These are phyloP conservation scores for Philotrypesis tridentata DNA, from an alignment of 1,140 invertebrate species.

Conservation along the genomic window DNA sequence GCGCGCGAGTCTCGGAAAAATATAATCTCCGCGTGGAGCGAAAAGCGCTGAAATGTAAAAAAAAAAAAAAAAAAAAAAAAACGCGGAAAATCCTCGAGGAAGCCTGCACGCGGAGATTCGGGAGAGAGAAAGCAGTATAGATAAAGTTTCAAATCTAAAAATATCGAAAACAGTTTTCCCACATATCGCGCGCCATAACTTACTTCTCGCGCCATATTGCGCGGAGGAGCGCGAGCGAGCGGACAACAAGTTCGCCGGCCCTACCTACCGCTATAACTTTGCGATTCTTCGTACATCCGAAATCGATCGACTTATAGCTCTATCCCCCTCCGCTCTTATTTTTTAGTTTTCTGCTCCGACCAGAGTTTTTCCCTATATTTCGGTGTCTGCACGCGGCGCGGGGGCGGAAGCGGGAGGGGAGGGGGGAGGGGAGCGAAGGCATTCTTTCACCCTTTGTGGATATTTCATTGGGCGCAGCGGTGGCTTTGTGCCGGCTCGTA, in stretches of 20 bases:
- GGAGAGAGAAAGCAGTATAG: neutral
- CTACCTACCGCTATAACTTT: slow-evolving; percentile 42
- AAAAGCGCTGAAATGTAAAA: slow-evolving; percentile 42
- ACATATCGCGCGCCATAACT: slow-evolving; percentile 42
- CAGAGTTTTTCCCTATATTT: slow-evolving; percentile 23
- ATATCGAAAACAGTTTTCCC: slow-evolving; percentile 49
- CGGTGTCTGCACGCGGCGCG: neutral
- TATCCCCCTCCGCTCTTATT: neutral
- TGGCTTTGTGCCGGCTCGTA: slow-evolving; percentile 22
- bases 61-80: neutral
- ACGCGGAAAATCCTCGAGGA: neutral
- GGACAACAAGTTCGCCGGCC: slow-evolving; percentile 16
- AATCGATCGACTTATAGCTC: slow-evolving; percentile 29
- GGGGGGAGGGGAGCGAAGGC: neutral
- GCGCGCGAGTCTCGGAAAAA: too few species aligned
- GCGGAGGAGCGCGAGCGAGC: neutral
- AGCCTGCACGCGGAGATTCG: neutral
- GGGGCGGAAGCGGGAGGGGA: neutral
- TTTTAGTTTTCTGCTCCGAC: neutral
- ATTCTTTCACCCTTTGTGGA: slow-evolving; percentile 46
- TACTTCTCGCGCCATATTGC: slow-evolving; percentile 44
- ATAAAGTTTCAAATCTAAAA: slow-evolving; percentile 46
- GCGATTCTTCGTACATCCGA: slow-evolving; percentile 5
- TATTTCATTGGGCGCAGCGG: slow-evolving; percentile 18
- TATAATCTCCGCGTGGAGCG: neutral